Base-by-base conservation (phyloP, 30 jellyfish, hydroid and myxozoan species). In the Phacellophora camtschatica region DNA sequence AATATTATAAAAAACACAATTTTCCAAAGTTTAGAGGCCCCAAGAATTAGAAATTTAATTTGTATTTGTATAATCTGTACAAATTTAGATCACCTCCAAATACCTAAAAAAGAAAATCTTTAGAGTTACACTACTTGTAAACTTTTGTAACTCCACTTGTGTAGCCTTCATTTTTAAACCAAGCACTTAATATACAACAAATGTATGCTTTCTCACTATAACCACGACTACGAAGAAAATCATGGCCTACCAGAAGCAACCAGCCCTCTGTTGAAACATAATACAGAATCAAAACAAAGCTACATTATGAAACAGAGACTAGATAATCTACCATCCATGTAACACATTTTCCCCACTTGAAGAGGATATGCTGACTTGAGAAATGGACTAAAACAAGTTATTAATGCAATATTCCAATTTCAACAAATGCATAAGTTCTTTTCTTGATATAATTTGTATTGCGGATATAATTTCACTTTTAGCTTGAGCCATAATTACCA, bases 301-400 rank as follows among this genome's bases (percentile, higher is more conserved):
- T 11, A 54, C 34, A 25, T n/a, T 31, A 23, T 80, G 77, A 69
- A 80, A 41, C 27, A 42, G 50, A 23, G 28, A 58, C 25, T 11
- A 48, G 37, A 42, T 5, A 28, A 42, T 80, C 83, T 80, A 35
- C 91, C 91, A 80, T 80, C 43, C 51, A 83, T 80, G 91, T 80
- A 80, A 80, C 91, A 80, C 91, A 80, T 16, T 13, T 20, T 68
- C 35, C 72, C 51, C 79, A 28, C 33, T 31, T 8, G 70, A 18
- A 18, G 81, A 53, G 49, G 66, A 69, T 5, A 28, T 80, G 91
- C 91, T 80, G 91, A 80, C 91, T 80, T n/a, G n/a, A 80, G 91
- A 25, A 80, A 80, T 80, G 91, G 91, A 23, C 9, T 46, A 0
- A 13, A 11, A 46, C 28, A 7, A 5, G 51, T 7, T 5, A 39